Evolutionary conservation across 2,888 invertebrate species (phyloP), one percentile per base, ranked within the genome.

Genomic region (Agrotis exclamationis): DNA sequence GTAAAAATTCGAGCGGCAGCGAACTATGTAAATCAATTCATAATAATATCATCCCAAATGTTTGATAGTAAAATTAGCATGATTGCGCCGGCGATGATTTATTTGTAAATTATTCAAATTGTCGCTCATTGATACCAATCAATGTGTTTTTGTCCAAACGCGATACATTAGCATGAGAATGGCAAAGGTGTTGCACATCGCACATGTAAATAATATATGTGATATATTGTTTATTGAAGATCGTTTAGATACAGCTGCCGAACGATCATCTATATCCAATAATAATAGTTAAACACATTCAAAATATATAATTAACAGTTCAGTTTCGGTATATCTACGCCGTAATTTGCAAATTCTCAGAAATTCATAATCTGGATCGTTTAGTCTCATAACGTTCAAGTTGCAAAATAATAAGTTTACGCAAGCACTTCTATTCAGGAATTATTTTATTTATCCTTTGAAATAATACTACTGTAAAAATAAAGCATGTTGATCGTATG

Each of bases 71-170:
- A 88, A 87, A 90, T 91, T 89, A 88, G 86, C 90, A 89, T 89
- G 87, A 90, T 90, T 88, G 86, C 86, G 83, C 84, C 74, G 70
- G 76, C 72, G 75, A 88, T 93, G 94, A 94, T 95, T 92, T 91
- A 95, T 95, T 77, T 78, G 74, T 80, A 76, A 93, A 94, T 93
- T 94, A 95, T 95, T 92, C 88, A 92, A 93, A 93, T 85, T 92
- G 72, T 64, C 71, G 73, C 80, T 84, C 88, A 92, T 92, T 90
- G 93, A 92, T 92, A 90, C 73, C 88, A 86, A 90, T 91, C 91
- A 90, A 92, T 90, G 85, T 85, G 86, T 92, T 91, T 91, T 91
- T 92, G 89, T 90, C 83, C 80, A 84, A 86, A 85, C 83, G 80
- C 75, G 60, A 58, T 72, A 64, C 63, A 94, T 94, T 94, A 90